These are phyloP conservation scores for Octopus bimaculoides DNA, from an alignment of 1,140 invertebrate species.

Conservation along the genomic window DNA sequence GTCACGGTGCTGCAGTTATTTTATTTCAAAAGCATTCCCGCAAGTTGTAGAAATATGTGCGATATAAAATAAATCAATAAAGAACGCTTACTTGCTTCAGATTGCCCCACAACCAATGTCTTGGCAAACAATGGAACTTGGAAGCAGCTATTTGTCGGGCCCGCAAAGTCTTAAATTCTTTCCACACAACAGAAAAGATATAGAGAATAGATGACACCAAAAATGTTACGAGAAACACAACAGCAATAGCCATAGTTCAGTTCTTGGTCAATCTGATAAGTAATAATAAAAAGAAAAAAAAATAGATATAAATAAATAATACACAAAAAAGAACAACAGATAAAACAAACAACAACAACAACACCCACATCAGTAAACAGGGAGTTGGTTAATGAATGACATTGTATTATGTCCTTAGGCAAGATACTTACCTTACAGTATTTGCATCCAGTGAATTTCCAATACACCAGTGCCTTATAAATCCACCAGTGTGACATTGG, in stretches of 20 bases:
- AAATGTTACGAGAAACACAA: background rate
- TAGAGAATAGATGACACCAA: background rate
- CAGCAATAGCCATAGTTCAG: background rate
- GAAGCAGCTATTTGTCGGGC: background rate
- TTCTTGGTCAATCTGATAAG: background rate
- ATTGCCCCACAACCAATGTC: slow-evolving; percentile 9
- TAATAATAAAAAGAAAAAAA: background rate
- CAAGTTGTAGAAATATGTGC: background rate
- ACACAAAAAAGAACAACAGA: background rate
- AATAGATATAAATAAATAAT: background rate
- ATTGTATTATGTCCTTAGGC: background rate
- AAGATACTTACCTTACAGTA: background rate
- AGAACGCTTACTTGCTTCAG: background rate
- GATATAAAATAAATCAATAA: background rate
- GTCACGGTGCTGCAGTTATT: background rate
- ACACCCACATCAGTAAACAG: background rate
- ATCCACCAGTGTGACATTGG: background rate
- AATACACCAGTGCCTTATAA: background rate
- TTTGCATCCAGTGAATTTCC: background rate
- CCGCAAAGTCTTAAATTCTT: background rate
- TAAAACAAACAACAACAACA: background rate
- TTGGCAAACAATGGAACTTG: background rate
- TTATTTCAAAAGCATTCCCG: background rate
- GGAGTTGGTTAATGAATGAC: background rate
- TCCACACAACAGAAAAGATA: background rate